Percentiles rank a stretch among this genome's conserved stretches.
Evolutionary conservation across 1,140 invertebrate species (phyloP).

Genomic region (Diachasmimorpha longicaudata): DNA sequence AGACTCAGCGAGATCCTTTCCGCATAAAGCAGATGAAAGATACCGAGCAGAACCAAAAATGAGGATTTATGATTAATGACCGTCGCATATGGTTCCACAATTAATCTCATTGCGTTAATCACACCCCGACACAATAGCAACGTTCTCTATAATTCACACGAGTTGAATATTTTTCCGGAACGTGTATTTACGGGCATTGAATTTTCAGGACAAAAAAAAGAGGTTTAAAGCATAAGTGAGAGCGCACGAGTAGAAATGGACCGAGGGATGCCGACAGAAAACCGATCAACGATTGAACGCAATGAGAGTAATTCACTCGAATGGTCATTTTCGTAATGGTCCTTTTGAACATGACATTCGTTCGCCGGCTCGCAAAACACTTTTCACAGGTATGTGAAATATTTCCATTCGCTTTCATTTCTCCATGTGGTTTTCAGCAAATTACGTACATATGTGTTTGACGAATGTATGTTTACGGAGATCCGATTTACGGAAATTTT

Average conservation of each 20-base stretch:
- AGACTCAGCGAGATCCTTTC: too few relatives aligned
- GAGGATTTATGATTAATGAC: neutral
- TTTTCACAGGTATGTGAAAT: neutral
- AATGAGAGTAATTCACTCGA: conserved; percentile 54
- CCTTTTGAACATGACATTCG: conserved; percentile 46
- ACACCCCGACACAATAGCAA: neutral
- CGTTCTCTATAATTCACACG: conserved; percentile 46
- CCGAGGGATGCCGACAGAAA: neutral
- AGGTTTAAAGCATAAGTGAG: neutral
- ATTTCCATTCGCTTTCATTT: neutral
- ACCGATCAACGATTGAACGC: conserved; percentile 6
- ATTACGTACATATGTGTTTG: neutral
- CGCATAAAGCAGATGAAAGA: too few relatives aligned
- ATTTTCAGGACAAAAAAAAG: neutral
- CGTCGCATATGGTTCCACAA: conserved; percentile 10
- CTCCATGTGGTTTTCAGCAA: neutral
- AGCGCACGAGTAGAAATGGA: neutral
- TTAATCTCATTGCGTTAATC: conserved; percentile 6
- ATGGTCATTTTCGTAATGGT: conserved; percentile 56
- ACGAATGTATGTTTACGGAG: neutral
- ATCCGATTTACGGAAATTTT: neutral
- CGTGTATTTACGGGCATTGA: conserved; percentile 41
- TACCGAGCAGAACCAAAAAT: neutral
- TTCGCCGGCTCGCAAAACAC: neutral
- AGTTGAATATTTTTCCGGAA: conserved; percentile 52